Base-by-base conservation (phyloP, 2,797 vertebrate genomes). In the Myotis vivesi region DNA sequence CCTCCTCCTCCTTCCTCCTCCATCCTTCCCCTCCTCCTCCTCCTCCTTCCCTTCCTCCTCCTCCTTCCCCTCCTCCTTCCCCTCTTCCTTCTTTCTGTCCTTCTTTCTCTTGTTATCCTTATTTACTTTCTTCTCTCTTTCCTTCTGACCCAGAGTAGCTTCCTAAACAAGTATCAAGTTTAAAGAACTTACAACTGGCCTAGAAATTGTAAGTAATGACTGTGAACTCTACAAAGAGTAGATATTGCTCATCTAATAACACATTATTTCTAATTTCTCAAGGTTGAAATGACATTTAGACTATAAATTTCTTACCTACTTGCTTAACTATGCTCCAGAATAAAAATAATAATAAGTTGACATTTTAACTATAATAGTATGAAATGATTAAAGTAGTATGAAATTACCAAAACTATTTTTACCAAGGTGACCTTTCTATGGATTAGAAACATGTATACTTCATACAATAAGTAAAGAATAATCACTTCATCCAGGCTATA, bases 371-470 rank as follows among this genome's bases (percentile, higher is more conserved):
- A 8, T 59, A 87, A 62, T 62, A 81, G 38, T 53, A 71, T 86
- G 0, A 93, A 94, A 82, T 82, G 49, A 89, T 30, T 62, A 62
- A 62, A 62, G 59, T 89, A 96, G 33, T 66, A 71, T 79, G 0
- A 93, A 94, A 82, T 82, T 62, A 87, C n/a, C 89, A 84, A 92
- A 75, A 79, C 38, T 93, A 94, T 82, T 91, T 95, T 95, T 25
- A 57, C 22, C 22, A 94, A 80, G 22, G 62, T 84, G 33, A 91
- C n/a, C 10, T 89, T 77, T 3, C 15, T 92, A 28, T 80, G 36
- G 71, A 90, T 75, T 53, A 89, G 22, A 94, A 91, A 89, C 9
- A 73, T 38, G 8, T 62, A 82, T 20, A 72, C 20, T 72, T 88
- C 5, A 64, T 71, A 85, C 0, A 87, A 25, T 89, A 94, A 88